Evolutionary conservation across 2,113 vertebrate species (phyloP).

Genomic region (Accipiter cooperii): DNA sequence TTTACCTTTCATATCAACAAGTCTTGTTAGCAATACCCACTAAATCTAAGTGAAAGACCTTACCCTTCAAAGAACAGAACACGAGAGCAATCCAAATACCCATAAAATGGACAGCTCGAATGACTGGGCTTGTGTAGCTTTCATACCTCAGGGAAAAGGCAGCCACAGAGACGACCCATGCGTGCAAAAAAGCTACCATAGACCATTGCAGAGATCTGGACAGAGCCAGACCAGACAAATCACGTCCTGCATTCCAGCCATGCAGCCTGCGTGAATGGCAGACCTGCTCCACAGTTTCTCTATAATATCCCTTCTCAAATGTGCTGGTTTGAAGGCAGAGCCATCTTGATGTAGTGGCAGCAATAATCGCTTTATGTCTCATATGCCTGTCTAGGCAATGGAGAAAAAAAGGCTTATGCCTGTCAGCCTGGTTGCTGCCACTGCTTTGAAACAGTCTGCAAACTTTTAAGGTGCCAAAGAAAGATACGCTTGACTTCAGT

Average conservation of each 20-base stretch:
- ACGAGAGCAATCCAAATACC: neutral
- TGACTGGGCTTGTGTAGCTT: neutral
- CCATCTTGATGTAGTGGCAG: neutral
- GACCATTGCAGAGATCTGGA: neutral
- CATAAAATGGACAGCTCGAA: neutral
- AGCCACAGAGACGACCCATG: neutral
- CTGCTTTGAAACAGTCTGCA: neutral
- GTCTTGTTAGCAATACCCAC: neutral
- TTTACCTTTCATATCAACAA: neutral
- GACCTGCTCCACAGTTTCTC: neutral
- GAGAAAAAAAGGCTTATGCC: neutral
- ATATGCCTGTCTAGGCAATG: neutral
- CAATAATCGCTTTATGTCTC: neutral
- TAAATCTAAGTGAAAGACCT: neutral
- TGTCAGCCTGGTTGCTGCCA: neutral
- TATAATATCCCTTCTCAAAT: neutral
- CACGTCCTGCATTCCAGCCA: neutral
- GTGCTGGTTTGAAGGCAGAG: neutral
- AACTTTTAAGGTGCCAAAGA: neutral
- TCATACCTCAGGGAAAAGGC: neutral
- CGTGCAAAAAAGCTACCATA: neutral
- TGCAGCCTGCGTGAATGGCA: neutral
- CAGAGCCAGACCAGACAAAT: neutral
- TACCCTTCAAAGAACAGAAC: neutral
- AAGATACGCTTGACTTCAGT: neutral